Evolutionary conservation across 2,113 vertebrate genomes (phyloP).

Genomic region (Sarotherodon lohbergeri): DNA sequence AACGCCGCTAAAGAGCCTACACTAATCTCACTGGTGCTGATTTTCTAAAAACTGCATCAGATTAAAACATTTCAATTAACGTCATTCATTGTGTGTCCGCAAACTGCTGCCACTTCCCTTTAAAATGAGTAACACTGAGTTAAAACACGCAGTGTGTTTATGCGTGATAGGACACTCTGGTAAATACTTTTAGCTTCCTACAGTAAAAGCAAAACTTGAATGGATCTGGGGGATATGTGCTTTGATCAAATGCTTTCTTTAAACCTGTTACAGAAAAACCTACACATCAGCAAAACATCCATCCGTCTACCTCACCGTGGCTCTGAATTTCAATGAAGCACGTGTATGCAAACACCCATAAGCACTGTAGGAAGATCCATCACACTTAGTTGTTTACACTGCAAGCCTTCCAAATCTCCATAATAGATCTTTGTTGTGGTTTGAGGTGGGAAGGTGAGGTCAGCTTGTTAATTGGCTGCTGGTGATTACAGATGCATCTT

Average conservation of each 20-base stretch:
- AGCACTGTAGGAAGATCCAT: constrained; percentile 27
- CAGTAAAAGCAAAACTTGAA: background rate
- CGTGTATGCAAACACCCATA: background rate
- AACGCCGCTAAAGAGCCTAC: background rate
- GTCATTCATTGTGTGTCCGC: background rate
- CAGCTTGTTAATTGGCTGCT: constrained; percentile 64
- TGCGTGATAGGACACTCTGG: background rate
- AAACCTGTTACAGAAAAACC: background rate
- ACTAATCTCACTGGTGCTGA: background rate
- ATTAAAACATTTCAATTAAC: background rate
- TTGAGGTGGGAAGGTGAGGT: constrained; percentile 57
- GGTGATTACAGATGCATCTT: constrained; percentile 69
- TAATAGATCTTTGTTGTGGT: constrained; percentile 70
- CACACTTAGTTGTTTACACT: constrained; percentile 52
- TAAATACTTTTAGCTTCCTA: background rate
- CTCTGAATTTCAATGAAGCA: constrained; percentile 33
- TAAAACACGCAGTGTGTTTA: background rate
- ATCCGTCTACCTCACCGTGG: background rate
- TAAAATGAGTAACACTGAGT: background rate
- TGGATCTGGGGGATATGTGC: background rate
- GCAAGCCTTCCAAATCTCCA: constrained; percentile 58
- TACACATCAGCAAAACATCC: background rate
- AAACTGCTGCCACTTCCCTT: background rate
- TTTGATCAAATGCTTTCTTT: background rate
- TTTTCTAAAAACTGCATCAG: background rate